phyloP scores from a whole-genome alignment of 2,797 vertebrate species.

The Pseudomugil gertrudae region DNA sequence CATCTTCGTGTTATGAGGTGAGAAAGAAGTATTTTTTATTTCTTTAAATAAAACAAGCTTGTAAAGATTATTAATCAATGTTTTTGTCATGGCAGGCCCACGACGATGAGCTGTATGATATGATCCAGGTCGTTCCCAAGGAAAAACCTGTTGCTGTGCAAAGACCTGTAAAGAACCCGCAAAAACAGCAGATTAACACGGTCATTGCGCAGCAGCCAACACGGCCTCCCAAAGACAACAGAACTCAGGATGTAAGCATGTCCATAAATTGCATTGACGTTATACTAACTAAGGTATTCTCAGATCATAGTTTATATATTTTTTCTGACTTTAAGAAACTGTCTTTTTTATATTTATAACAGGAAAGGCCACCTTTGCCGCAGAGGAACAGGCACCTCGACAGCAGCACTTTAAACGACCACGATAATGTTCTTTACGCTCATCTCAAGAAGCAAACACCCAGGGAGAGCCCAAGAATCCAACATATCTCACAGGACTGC shows the following conservation, averaged over 20 bases:
- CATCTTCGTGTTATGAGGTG: slow-evolving; percentile 82
- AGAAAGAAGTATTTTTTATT: slow-evolving; percentile 3
- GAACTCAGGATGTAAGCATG: slow-evolving; percentile 43
- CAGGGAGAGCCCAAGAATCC: slow-evolving; percentile 15
- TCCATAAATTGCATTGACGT: not conserved
- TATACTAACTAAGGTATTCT: not conserved
- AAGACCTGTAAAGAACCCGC: slow-evolving; percentile 45
- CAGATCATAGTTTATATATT: not conserved
- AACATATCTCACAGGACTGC: slow-evolving; percentile 27
- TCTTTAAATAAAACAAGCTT: not conserved
- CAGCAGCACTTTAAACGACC: slow-evolving; percentile 20
- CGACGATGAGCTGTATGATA: slow-evolving; percentile 81
- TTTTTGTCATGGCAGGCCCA: slow-evolving; percentile 62
- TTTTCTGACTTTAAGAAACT: slow-evolving; percentile 12
- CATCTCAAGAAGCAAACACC: slow-evolving; percentile 69
- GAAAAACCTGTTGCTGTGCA: slow-evolving; percentile 45
- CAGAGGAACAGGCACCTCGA: slow-evolving; percentile 60
- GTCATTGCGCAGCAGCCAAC: slow-evolving; percentile 44
- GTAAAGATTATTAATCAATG: slow-evolving; percentile 10
- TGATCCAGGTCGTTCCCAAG: slow-evolving; percentile 67
- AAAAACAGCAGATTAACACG: slow-evolving; percentile 27
- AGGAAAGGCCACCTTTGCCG: slow-evolving; percentile 77
- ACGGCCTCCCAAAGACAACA: slow-evolving; percentile 60
- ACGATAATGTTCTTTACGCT: slow-evolving; percentile 71
- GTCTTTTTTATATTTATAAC: slow-evolving; percentile 39